Conservation (phyloP, 1,140 invertebrate species). For the Megathymus violae region DNA sequence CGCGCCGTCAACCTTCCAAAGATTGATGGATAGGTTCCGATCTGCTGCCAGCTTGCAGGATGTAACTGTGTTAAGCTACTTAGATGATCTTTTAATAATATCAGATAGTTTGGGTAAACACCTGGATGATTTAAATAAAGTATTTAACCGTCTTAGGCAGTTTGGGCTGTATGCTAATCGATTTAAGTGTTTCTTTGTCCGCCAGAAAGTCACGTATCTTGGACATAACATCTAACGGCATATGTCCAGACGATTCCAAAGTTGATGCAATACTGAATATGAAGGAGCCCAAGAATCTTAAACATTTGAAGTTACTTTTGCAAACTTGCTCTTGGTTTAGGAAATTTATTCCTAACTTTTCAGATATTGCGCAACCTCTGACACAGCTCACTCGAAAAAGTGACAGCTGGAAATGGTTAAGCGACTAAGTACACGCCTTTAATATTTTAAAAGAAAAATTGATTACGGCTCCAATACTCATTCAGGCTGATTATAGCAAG, state of each 20-base stretch:
- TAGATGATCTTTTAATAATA: constrained; percentile 72
- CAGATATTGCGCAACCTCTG: constrained; percentile 62
- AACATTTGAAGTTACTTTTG: constrained; percentile 39
- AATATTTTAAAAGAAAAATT: constrained; percentile 34
- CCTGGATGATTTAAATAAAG: constrained; percentile 51
- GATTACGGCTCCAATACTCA: constrained; percentile 38
- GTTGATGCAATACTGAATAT: constrained; percentile 5
- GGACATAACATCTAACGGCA: constrained; percentile 66
- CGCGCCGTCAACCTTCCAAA: constrained; percentile 72
- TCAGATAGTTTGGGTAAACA: constrained; percentile 13
- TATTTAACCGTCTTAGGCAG: constrained; percentile 41
- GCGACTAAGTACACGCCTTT: constrained; percentile 15
- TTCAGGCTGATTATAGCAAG: constrained; percentile 44
- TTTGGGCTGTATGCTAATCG: constrained; percentile 46
- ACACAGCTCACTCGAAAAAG: constrained; percentile 59
- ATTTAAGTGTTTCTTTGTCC: constrained; percentile 62
- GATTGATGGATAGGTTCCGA: constrained; percentile 60
- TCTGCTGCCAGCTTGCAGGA: constrained; percentile 38
- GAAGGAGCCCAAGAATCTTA: constrained; percentile 4
- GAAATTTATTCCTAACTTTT: constrained; percentile 65
- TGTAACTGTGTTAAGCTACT: constrained; percentile 59
- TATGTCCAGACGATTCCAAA: constrained; percentile 45
- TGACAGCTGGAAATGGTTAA: constrained; percentile 44
- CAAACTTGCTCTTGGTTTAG: constrained; percentile 65
- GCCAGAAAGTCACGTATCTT: constrained; percentile 56